Percentiles rank a stretch among this genome's conserved stretches.
Conservation (phyloP, 1,140 invertebrate species). For the Camponotus floridanus region DNA sequence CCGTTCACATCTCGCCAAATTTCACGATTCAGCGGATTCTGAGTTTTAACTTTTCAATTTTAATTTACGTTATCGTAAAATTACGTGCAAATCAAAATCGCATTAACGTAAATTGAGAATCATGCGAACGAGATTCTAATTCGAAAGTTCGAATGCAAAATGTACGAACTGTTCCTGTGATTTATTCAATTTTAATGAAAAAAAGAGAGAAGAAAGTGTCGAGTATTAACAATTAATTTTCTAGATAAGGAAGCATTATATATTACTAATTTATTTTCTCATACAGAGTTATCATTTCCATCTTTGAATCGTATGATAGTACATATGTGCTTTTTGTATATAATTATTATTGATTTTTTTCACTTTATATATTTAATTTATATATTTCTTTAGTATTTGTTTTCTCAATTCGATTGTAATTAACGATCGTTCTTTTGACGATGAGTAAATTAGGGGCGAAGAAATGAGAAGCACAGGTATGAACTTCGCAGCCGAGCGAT, state of each 20-base stretch:
- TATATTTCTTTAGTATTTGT: background rate
- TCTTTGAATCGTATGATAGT: background rate
- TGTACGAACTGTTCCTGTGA: background rate
- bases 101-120: background rate
- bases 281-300: background rate
- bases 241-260: background rate
- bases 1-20: background rate
- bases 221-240: background rate
- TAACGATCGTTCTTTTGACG: background rate
- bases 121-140: background rate
- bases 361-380: background rate
- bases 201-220: background rate
- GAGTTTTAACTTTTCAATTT: background rate
- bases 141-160: background rate
- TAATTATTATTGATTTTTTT: background rate
- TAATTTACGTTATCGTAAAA: background rate
- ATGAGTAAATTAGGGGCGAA: conserved; percentile 16
- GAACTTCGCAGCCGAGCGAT: conserved; percentile 51
- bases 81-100: background rate
- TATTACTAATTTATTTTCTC: background rate
- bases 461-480: conserved; percentile 31
- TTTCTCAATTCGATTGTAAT: background rate
- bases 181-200: background rate
- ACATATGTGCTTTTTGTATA: too few species aligned
- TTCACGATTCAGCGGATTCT: background rate